A percentile compares a stretch with the other conserved stretches of the same genome.
These are phyloP conservation scores for Galerucella calmariensis DNA, from an alignment of 2,888 invertebrate species.

Conservation along the genomic window DNA sequence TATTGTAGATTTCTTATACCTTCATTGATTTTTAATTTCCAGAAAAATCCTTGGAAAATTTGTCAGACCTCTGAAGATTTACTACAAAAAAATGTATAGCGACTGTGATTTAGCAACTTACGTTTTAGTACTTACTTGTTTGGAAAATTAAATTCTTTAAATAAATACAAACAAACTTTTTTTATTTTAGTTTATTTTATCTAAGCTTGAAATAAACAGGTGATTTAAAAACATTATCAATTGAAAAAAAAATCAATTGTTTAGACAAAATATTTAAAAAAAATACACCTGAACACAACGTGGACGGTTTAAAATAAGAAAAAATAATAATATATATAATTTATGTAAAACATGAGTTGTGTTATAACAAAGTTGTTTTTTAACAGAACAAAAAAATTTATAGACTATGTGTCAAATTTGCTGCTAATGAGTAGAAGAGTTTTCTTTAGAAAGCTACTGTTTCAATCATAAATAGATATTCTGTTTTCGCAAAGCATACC, in stretches of 20 bases:
- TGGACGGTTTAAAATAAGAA: conserved; percentile 40
- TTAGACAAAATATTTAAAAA: conserved; percentile 21
- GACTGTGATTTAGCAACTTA: conserved; percentile 28
- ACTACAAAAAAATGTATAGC: background rate
- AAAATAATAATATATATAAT: conserved; percentile 16
- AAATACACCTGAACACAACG: conserved; percentile 35
- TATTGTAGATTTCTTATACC: background rate
- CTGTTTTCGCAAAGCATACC: too few species aligned
- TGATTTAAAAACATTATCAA: conserved; percentile 19
- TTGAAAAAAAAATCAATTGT: conserved; percentile 13
- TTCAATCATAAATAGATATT: too few species aligned
- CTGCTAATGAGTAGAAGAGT: background rate
- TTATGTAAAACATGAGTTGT: conserved; percentile 21
- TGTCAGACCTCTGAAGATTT: conserved; percentile 14
- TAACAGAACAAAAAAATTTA: conserved; percentile 9
- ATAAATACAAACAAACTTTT: conserved; percentile 6
- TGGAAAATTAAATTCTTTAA: conserved; percentile 13
- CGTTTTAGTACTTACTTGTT: conserved; percentile 1
- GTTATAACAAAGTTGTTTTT: conserved; percentile 11
- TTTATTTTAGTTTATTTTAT: conserved; percentile 28
- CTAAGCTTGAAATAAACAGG: conserved; percentile 27
- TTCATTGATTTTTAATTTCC: conserved; percentile 17
- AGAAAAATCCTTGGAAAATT: conserved; percentile 29
- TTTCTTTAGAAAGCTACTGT: background rate
- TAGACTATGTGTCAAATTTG: conserved; percentile 7